A percentile compares a stretch with the other conserved stretches of the same genome.
These are phyloP conservation scores for Epiblema foenella DNA, from an alignment of 2,888 invertebrate species.

Conservation along the genomic window DNA sequence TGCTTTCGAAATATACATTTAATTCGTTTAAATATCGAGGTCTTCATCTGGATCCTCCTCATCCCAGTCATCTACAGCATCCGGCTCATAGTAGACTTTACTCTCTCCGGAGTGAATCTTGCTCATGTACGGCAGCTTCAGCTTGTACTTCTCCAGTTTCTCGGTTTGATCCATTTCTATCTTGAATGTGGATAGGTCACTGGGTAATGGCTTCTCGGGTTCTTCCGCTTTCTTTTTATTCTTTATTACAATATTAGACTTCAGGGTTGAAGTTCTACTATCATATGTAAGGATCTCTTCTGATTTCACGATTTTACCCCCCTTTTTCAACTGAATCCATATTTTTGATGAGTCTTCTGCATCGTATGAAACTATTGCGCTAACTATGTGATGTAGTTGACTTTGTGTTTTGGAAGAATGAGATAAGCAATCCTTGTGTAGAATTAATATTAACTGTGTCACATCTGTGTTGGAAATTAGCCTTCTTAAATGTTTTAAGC, in stretches of 20 bases:
- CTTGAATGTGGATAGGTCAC: conserved; percentile 85
- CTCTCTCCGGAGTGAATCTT: conserved; percentile 82
- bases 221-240: conserved; percentile 61
- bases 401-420: conserved; percentile 68
- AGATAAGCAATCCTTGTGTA: conserved; percentile 81
- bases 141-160: conserved; percentile 83
- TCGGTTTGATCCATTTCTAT: conserved; percentile 87
- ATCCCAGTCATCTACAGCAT: conserved; percentile 92
- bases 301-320: conserved; percentile 80
- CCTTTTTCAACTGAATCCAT: conserved; percentile 76
- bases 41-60: conserved; percentile 96
- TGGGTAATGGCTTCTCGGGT: conserved; percentile 71
- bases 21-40: conserved; percentile 85
- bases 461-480: conserved; percentile 59
- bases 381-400: conserved; percentile 77
- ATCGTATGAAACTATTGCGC: conserved; percentile 68
- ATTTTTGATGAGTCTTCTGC: conserved; percentile 58
- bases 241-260: conserved; percentile 60
- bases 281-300: conserved; percentile 71
- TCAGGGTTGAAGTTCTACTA: conserved; percentile 62
- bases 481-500: conserved; percentile 60
- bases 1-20: background rate
- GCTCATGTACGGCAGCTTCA: conserved; percentile 86
- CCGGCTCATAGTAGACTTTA: conserved; percentile 90
- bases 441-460: conserved; percentile 65